Evolutionary conservation across 37 sponge, comb jelly and placozoan genomes (phyloP).

Genomic region (Amphimedon queenslandica): DNA sequence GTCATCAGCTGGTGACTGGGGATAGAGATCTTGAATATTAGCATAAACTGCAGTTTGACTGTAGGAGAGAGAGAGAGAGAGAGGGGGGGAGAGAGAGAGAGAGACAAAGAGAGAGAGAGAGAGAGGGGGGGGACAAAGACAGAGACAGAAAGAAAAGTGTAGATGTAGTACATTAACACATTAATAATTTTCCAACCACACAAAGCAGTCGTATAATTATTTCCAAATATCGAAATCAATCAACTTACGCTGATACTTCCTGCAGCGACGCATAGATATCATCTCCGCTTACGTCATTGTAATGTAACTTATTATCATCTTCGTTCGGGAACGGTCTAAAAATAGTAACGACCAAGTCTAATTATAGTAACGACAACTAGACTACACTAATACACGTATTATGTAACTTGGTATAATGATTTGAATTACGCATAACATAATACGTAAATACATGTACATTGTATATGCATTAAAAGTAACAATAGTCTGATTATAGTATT

Average conservation of each 20-base stretch:
- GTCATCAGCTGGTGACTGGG: conserved; percentile 19
- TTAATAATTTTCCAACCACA: too few relatives aligned
- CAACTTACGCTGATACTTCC: conserved; percentile 26
- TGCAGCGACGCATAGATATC: conserved; percentile 56
- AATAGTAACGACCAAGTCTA: too few relatives aligned
- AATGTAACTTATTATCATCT: conserved; percentile 21
- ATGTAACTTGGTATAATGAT: too few relatives aligned
- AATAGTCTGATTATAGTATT: too few relatives aligned
- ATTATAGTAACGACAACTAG: too few relatives aligned
- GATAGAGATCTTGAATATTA: conserved; percentile 48
- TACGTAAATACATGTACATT: too few relatives aligned
- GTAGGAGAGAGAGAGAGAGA: background rate
- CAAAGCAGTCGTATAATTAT: background rate
- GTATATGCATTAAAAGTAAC: too few relatives aligned
- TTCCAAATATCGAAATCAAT: background rate
- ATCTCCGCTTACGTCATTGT: conserved; percentile 19
- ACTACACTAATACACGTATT: too few relatives aligned
- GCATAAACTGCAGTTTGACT: conserved; percentile 20
- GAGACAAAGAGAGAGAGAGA: background rate
- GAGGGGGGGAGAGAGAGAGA: background rate
- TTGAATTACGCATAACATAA: too few relatives aligned
- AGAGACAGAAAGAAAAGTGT: background rate
- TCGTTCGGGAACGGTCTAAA: conserved; percentile 35
- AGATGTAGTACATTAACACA: background rate
- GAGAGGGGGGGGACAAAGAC: background rate